Evolutionary conservation across 2,888 invertebrate species (phyloP), one percentile per base, ranked within the genome.

Genomic region (Toxonevra muliebris): DNA sequence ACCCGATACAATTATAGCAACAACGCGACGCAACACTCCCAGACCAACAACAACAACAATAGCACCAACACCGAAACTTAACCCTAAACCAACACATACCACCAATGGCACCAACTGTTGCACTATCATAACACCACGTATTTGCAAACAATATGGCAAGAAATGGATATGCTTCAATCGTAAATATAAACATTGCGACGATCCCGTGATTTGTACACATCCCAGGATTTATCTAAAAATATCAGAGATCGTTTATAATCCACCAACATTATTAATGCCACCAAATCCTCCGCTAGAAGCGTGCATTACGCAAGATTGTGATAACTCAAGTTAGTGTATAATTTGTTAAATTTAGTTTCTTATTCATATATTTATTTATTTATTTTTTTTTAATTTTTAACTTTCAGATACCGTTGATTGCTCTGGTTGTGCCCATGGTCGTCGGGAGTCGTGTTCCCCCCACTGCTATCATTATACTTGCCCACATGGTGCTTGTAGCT

Each of bases 391-490:
- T 9, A 30, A 30, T 57, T 12, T 20, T 13, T 30, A 43, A 41
- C 10, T 66, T 72, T 13, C 57, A 79, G 78, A 75, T 59, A 50
- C 61, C 15, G 65, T 79, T 1, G 74, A 81, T 45, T 81, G 80
- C 53, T 79, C 80, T 8, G 82, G 80, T 0, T 81, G 80, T 69
- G 73, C 69, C 10, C 60, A 63, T 13, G 72, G 77, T 15, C 60
- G 68, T 3, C 73, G 77, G 0, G 75, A 79, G 41, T 69, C 68
- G 0, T 81, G 80, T 59, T 79, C 82, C 0, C 12, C 65, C 0
- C 66, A 73, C 7, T 81, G 80, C 68, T 81, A 77, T 15, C 74
- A 70, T 10, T 80, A 82, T 52, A 75, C 69, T 50, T 80, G 80
- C 41, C 82, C 79, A 3, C 58, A 61, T 2, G 71, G 70, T 8